phyloP scores from a whole-genome alignment of 1,140 invertebrate genomes.

The Ganaspis sp. region DNA sequence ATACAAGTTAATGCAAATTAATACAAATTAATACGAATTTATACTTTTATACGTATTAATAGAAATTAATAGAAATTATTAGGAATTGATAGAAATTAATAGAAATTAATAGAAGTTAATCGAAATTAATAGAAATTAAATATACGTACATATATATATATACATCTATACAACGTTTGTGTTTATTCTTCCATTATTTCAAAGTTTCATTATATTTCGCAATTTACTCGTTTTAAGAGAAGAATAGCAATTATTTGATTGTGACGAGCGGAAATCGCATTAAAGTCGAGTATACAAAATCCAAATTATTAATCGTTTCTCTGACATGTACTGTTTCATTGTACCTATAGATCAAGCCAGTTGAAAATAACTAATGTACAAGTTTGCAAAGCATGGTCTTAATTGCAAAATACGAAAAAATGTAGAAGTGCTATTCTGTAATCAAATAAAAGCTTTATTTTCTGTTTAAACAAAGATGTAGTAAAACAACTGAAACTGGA shows the following conservation, averaged over 20 bases:
- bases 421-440: too few species aligned
- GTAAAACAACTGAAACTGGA: too few species aligned
- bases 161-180: not conserved
- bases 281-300: not conserved
- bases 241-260: not conserved
- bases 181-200: not conserved
- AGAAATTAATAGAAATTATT: too few species aligned
- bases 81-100: too few species aligned
- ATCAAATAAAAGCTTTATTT: too few species aligned
- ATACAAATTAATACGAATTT: too few species aligned
- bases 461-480: not conserved
- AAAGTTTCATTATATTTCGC: not conserved
- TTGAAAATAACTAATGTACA: constrained; percentile 35
- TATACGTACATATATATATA: not conserved
- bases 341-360: constrained; percentile 32
- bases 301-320: constrained; percentile 52
- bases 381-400: constrained; percentile 53
- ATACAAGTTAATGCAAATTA: too few species aligned
- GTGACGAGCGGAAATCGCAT: not conserved
- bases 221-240: not conserved
- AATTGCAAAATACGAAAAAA: constrained; percentile 55
- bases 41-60: too few species aligned
- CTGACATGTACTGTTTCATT: constrained; percentile 54
- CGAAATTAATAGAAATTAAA: too few species aligned
- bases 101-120: too few species aligned